Percentiles rank a stretch among this genome's conserved stretches.
Evolutionary conservation across 2,113 vertebrate species (phyloP).

Genomic region (Grus americana): DNA sequence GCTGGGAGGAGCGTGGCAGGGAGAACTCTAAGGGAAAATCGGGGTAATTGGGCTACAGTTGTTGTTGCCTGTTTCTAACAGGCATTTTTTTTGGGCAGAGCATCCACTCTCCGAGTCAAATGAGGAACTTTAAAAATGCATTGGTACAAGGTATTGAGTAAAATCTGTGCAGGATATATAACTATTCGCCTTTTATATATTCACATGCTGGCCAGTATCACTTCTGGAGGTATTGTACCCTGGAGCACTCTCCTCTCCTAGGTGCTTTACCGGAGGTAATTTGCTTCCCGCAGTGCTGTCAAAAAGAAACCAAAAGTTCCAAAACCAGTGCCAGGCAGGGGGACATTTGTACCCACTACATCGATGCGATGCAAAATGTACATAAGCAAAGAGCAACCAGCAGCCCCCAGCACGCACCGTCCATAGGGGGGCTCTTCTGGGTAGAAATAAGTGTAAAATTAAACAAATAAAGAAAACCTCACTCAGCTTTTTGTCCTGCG

Average conservation of each 20-base stretch:
- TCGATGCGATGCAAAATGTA: accelerated
- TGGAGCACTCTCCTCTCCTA: accelerated
- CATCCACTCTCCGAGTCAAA: not conserved
- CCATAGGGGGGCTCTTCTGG: not conserved
- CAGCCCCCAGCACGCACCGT: accelerated
- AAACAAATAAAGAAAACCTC: not conserved
- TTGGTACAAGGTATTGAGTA: accelerated
- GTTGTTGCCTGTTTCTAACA: not conserved
- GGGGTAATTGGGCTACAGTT: not conserved
- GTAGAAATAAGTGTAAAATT: not conserved
- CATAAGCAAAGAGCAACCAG: not conserved
- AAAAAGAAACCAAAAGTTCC: not conserved
- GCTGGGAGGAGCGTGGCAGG: not conserved
- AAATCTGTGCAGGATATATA: not conserved
- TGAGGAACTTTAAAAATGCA: accelerated
- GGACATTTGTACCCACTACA: not conserved
- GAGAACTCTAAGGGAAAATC: accelerated
- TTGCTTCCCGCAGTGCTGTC: not conserved
- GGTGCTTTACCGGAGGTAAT: not conserved
- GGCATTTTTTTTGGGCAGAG: not conserved
- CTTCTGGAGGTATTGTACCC: not conserved
- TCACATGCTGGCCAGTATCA: accelerated
- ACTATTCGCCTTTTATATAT: accelerated
- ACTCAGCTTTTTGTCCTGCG: not conserved
- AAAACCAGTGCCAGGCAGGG: not conserved